Conservation (phyloP, 1,140 invertebrate genomes). For the Lethocerus indicus region DNA sequence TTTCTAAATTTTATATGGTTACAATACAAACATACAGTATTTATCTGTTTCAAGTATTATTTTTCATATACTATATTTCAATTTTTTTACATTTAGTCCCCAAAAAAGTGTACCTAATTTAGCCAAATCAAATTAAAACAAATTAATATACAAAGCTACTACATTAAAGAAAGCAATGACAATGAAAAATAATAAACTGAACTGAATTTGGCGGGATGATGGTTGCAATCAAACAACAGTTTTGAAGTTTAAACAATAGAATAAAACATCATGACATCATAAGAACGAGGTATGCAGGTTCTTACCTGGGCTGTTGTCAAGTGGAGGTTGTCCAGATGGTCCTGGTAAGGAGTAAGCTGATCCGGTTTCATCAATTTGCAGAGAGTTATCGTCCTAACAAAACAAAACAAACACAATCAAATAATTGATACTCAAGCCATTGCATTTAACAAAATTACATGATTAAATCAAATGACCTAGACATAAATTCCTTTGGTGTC, state of each 20-base stretch:
- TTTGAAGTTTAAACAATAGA: not conserved
- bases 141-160: too few species aligned
- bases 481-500: too few species aligned
- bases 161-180: not conserved
- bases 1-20: too few species aligned
- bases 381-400: slow-evolving; percentile 13
- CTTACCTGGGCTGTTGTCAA: slow-evolving; percentile 12
- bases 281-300: not conserved
- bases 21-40: too few species aligned
- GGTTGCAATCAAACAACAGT: too few species aligned
- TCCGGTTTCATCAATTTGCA: slow-evolving; percentile 15
- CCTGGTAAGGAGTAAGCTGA: slow-evolving; percentile 13
- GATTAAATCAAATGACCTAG: too few species aligned
- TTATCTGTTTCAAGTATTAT: too few species aligned
- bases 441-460: not conserved
- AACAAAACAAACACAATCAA: not conserved
- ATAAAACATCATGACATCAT: not conserved
- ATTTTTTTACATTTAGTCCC: too few species aligned
- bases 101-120: too few species aligned
- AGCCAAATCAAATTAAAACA: too few species aligned
- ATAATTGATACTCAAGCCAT: not conserved
- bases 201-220: too few species aligned
- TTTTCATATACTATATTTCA: too few species aligned
- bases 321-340: slow-evolving; percentile 10
- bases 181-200: not conserved